Evolutionary conservation across 2,797 vertebrate species (phyloP).

Genomic region (Philypnodon macrostomus): DNA sequence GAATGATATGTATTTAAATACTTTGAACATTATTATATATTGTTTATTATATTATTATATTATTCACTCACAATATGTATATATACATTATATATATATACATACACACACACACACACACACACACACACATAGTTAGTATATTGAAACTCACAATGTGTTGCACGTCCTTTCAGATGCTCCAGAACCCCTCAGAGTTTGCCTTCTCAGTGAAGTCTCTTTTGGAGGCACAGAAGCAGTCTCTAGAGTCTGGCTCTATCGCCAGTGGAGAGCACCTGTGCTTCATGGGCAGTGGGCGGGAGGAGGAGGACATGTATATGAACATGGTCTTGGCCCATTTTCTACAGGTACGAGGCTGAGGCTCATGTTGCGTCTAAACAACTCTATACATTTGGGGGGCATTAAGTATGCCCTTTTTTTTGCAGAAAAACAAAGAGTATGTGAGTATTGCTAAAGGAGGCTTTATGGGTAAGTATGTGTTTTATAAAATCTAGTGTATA

Average conservation of each 20-base stretch:
- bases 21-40: no score
- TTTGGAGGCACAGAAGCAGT: conserved; percentile 96
- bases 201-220: conserved; percentile 96
- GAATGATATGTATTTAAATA: no score
- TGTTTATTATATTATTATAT: no score
- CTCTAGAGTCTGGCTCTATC: conserved; percentile 92
- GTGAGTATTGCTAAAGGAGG: conserved; percentile 98
- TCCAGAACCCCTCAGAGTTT: conserved; percentile 97
- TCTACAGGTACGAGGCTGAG: conserved; percentile 85
- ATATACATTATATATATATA: no score
- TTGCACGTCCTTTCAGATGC: conserved; percentile 81
- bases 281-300: conserved; percentile 97
- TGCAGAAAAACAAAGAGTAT: conserved; percentile 98
- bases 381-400: no score
- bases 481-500: background rate
- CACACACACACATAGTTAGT: no score
- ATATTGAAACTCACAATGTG: background rate
- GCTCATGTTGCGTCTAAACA: no score
- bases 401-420: conserved; percentile 33
- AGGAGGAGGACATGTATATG: conserved; percentile 99
- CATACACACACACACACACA: no score
- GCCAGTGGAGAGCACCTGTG: conserved; percentile 96
- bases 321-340: conserved; percentile 99
- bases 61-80: no score
- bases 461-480: conserved; percentile 89